Percentiles rank a stretch among this genome's conserved stretches.
Evolutionary conservation across 2,797 vertebrate species (phyloP).

Genomic region (Muscicapa striata): DNA sequence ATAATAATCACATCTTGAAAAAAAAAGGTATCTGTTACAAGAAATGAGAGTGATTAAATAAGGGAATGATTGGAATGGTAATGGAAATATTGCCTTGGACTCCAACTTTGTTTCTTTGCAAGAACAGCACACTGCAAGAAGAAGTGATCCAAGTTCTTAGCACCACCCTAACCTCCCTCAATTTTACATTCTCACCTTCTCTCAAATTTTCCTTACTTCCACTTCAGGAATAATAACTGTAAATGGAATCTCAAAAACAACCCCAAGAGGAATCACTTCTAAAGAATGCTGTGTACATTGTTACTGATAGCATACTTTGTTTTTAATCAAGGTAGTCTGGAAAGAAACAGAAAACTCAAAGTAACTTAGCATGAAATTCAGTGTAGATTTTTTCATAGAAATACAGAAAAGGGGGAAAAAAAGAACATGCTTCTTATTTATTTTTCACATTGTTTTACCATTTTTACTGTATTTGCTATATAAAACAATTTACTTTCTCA

Average conservation of each 20-base stretch:
- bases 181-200: background rate
- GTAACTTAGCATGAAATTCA: background rate
- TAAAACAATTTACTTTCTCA: background rate
- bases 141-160: background rate
- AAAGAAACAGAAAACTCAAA: background rate
- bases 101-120: background rate
- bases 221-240: background rate
- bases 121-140: background rate
- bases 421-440: background rate
- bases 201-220: background rate
- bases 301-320: background rate
- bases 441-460: background rate
- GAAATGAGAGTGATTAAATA: background rate
- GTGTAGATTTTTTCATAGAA: background rate
- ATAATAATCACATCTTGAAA: background rate
- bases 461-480: background rate
- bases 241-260: background rate
- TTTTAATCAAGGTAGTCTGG: background rate
- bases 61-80: background rate
- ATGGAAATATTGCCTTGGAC: background rate
- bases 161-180: background rate
- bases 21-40: background rate
- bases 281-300: background rate
- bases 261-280: background rate
- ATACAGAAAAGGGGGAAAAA: background rate